Evolutionary conservation across 2,797 vertebrate genomes (phyloP).

Genomic region (Menidia menidia): DNA sequence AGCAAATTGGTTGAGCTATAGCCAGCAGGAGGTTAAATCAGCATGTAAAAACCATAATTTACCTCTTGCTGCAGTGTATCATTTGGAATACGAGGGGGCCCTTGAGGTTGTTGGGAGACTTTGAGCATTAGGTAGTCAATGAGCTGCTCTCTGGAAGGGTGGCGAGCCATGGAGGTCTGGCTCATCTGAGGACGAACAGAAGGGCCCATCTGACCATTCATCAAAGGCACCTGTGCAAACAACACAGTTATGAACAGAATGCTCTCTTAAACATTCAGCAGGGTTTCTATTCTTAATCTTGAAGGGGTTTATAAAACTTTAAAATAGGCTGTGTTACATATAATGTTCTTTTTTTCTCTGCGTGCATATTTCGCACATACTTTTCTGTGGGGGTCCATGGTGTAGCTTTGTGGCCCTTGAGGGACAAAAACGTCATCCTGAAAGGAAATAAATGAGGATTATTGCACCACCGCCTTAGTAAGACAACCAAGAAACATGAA

Average conservation of each 20-base stretch:
- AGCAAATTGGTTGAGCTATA: too few relatives aligned
- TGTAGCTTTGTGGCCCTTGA: conserved; percentile 87
- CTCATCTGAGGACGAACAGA: conserved; percentile 87
- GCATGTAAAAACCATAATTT: not conserved
- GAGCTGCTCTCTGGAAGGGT: conserved; percentile 95
- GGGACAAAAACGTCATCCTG: conserved; percentile 90
- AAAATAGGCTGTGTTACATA: too few relatives aligned
- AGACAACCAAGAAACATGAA: not conserved
- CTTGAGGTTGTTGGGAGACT: conserved; percentile 90
- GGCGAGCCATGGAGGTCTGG: conserved; percentile 89
- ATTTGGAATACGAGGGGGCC: conserved; percentile 82
- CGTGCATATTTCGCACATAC: conserved; percentile 67
- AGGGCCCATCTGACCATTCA: conserved; percentile 94
- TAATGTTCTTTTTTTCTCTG: not conserved
- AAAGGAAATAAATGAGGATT: conserved; percentile 47
- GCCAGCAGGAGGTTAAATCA: not conserved
- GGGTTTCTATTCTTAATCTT: too few relatives aligned
- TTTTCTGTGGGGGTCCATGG: conserved; percentile 90
- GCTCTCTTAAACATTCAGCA: too few relatives aligned
- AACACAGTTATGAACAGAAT: conserved; percentile 9
- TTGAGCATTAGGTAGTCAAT: conserved; percentile 98
- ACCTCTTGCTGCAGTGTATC: conserved; percentile 93
- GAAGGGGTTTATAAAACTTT: too few relatives aligned
- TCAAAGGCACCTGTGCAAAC: conserved; percentile 89
- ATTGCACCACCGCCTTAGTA: not conserved